Base-by-base conservation (phyloP, 2,797 vertebrate species). In the Pelochelys cantorii region DNA sequence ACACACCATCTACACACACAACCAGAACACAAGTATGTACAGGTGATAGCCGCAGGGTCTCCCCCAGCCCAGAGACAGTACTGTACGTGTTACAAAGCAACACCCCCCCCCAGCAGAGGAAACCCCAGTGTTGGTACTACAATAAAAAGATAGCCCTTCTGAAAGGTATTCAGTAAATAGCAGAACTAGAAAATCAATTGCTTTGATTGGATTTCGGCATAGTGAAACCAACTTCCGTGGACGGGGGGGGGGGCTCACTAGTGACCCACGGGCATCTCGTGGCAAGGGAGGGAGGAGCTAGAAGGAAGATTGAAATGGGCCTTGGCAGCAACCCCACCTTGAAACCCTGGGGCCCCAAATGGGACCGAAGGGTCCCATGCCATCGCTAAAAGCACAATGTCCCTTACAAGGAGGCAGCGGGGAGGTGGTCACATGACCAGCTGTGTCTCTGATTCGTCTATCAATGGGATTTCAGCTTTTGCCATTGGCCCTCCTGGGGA, bases 131-230 rank as follows among this genome's bases (percentile, higher is more conserved):
- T 97, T 97, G 93, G 96, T 95, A 96, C 59, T 3, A 97, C 95
- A 90, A 96, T 98, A 98, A 95, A 98, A 98, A 98, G 98, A 97
- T 98, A 98, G 98, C 98, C 98, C 98, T 98, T 98, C 97, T 97
- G 96, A 96, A 95, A 97, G 96, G 97, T 97, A 98, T 94, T 98
- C 97, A 97, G 96, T 97, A 98, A 98, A 98, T 97, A 98, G 97
- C 95, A 98, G 97, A 98, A 97, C 97, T 98, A 98, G 96, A 97
- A 98, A 98, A 97, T 96, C 96, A 97, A 97, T 98, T 97, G 98
- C 98, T 98, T 97, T 97, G 94, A 96, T 96, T 95, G 54, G 91
- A 96, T 95, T 96, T 97, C 95, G 96, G 97, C 96, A 95, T 88
- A 48, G 31, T 60, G 93, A 89, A 84, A 91, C 95, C 96, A 94